These are phyloP conservation scores for Hirudinaria manillensis DNA, from an alignment of 2,888 invertebrate species.

Conservation along the genomic window DNA sequence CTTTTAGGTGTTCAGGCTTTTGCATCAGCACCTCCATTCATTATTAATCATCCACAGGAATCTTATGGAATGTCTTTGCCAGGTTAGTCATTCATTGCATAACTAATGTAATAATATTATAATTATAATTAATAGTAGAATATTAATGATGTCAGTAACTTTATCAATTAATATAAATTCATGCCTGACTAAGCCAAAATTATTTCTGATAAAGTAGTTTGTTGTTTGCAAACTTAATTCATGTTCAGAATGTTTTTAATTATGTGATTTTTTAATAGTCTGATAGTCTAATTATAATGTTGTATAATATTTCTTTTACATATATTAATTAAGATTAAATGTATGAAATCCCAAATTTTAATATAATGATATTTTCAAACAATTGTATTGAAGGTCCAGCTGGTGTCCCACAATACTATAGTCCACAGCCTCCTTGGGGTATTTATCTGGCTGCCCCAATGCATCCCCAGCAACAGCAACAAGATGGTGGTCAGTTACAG, in stretches of 20 bases:
- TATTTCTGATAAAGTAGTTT: no score
- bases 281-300: neutral
- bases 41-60: slow-evolving; percentile 59
- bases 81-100: slow-evolving; percentile 5
- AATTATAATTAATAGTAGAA: neutral
- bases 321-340: neutral
- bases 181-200: no score
- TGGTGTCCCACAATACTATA: slow-evolving; percentile 78
- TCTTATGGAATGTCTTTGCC: slow-evolving; percentile 28
- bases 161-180: no score
- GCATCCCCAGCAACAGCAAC: slow-evolving; percentile 38
- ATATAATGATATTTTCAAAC: neutral
- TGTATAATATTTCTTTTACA: neutral
- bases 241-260: no score
- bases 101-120: no score
- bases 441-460: slow-evolving; percentile 69
- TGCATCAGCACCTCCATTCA: slow-evolving; percentile 55
- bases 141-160: neutral
- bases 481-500: slow-evolving; percentile 60
- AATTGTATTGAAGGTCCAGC: slow-evolving; percentile 44
- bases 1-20: slow-evolving; percentile 46
- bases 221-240: no score
- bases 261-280: no score
- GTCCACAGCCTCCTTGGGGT: slow-evolving; percentile 78
- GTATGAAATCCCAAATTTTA: neutral